These are phyloP conservation scores for Petrocephalus schoutedeni DNA, from an alignment of 2,797 vertebrate species.

Conservation along the genomic window DNA sequence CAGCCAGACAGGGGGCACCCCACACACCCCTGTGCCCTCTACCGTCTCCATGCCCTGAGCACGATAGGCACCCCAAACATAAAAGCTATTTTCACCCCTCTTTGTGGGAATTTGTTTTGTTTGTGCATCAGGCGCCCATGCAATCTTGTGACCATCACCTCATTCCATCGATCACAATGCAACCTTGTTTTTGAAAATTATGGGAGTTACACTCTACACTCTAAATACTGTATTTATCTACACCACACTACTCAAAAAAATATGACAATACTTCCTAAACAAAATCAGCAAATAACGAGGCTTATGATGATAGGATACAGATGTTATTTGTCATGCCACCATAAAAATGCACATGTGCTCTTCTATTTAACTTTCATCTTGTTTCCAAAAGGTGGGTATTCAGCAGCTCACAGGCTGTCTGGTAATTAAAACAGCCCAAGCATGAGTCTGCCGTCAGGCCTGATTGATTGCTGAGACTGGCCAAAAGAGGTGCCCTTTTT, in stretches of 20 bases:
- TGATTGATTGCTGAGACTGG: neutral
- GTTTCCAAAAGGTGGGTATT: neutral
- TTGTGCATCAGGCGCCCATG: neutral
- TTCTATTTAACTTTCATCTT: neutral
- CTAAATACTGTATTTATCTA: neutral
- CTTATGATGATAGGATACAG: neutral
- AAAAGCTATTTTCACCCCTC: neutral
- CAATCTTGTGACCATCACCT: neutral
- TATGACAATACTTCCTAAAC: neutral
- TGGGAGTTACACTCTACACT: neutral
- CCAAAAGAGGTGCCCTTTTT: neutral
- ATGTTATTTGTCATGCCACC: neutral
- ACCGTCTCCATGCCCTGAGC: neutral
- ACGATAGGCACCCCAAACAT: neutral
- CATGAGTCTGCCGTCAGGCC: neutral
- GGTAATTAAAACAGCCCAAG: neutral
- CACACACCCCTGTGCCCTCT: neutral
- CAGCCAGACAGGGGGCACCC: slow-evolving; percentile 11
- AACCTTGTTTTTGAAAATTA: neutral
- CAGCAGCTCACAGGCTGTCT: neutral
- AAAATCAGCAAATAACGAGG: neutral
- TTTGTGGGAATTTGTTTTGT: neutral
- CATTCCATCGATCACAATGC: neutral
- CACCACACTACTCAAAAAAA: neutral
- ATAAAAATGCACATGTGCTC: neutral